These are phyloP conservation scores for Cydia strobilella DNA, from an alignment of 1,140 invertebrate species.

Conservation along the genomic window DNA sequence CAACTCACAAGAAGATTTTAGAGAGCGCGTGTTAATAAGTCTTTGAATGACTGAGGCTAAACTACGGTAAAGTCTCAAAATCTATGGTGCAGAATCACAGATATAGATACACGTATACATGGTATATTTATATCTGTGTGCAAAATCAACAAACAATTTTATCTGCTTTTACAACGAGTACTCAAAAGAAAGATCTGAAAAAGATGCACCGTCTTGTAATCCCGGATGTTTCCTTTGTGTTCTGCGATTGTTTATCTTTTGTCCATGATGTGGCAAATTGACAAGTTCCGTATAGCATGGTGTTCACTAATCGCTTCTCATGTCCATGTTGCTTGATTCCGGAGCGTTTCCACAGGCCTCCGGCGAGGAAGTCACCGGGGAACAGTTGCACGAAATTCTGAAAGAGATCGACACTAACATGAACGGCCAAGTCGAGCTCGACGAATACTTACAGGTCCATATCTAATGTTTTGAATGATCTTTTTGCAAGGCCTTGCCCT, in stretches of 20 bases:
- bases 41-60: no score
- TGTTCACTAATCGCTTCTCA: slow-evolving; percentile 10
- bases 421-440: slow-evolving; percentile 99
- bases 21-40: no score
- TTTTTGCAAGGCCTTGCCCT: slow-evolving; percentile 3
- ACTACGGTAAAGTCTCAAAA: no score
- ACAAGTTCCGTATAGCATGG: slow-evolving; percentile 1
- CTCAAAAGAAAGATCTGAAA: no score
- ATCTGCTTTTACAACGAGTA: no score
- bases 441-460: slow-evolving; percentile 98
- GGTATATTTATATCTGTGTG: no score
- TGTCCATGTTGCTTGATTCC: slow-evolving; percentile 38
- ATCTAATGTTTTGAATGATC: slow-evolving; percentile 36
- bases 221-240: not conserved
- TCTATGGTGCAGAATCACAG: no score
- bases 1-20: no score
- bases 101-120: no score
- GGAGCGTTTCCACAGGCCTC: slow-evolving; percentile 84
- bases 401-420: slow-evolving; percentile 99
- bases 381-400: slow-evolving; percentile 98
- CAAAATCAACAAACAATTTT: no score
- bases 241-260: not conserved
- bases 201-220: not conserved
- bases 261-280: not conserved
- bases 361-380: slow-evolving; percentile 95